Percentiles rank a stretch among this genome's conserved stretches.
phyloP scores from a whole-genome alignment of 2,888 invertebrate genomes.

The Diachrysia chrysitis region DNA sequence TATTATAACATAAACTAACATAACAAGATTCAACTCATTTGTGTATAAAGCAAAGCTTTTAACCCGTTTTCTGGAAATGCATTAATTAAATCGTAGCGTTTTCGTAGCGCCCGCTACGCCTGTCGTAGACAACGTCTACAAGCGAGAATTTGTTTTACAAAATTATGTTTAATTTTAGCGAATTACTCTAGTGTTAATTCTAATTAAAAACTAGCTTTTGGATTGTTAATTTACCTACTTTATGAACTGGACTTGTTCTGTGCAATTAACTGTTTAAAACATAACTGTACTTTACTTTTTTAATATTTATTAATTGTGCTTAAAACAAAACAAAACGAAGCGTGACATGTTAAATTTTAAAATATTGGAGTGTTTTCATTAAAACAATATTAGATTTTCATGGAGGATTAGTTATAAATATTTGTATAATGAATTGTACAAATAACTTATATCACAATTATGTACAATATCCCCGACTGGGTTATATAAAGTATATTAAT shows the following conservation, averaged over 20 bases:
- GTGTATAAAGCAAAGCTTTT: conserved; percentile 57
- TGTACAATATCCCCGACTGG: too few species aligned
- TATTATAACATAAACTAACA: conserved; percentile 27
- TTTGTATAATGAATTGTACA: too few species aligned
- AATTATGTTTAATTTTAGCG: conserved; percentile 55
- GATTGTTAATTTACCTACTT: conserved; percentile 26
- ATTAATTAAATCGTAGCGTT: conserved; percentile 63
- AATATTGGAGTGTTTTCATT: too few species aligned
- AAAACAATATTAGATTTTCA: too few species aligned
- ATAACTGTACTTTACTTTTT: too few species aligned
- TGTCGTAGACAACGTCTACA: conserved; percentile 63
- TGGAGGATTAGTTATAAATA: too few species aligned
- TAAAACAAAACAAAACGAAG: too few species aligned
- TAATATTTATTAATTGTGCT: too few species aligned
- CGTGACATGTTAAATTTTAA: too few species aligned
- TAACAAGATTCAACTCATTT: conserved; percentile 50
- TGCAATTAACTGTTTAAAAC: conserved; percentile 12
- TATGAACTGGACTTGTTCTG: conserved; percentile 24
- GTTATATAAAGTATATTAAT: too few species aligned
- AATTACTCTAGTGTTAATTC: conserved; percentile 54
- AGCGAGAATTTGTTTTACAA: conserved; percentile 51
- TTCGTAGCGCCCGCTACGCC: conserved; percentile 61
- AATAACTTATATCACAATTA: too few species aligned
- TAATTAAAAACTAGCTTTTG: conserved; percentile 44
- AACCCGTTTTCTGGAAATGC: conserved; percentile 56